phyloP scores from a whole-genome alignment of 1,140 invertebrate genomes.

The Tetraneura akinire region DNA sequence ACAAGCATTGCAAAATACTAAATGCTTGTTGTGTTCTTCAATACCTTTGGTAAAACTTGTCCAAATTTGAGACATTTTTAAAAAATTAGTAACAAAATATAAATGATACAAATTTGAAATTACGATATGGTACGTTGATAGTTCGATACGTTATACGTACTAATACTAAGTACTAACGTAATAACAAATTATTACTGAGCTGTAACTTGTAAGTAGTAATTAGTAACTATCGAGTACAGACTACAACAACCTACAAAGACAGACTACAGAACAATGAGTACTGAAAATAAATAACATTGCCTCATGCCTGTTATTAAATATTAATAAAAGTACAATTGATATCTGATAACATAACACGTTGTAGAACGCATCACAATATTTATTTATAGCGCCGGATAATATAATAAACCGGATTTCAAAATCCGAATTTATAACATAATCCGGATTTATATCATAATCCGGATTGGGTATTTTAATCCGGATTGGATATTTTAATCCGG shows the following conservation, averaged over 20 bases:
- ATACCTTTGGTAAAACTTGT: no score
- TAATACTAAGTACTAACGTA: no score
- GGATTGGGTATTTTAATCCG: no score
- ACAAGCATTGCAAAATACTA: no score
- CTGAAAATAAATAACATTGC: no score
- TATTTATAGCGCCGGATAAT: conserved; percentile 29
- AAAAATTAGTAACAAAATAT: conserved; percentile 23
- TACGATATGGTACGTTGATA: conserved; percentile 1
- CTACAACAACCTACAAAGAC: neutral
- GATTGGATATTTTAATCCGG: no score
- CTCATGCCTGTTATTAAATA: no score
- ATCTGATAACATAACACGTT: conserved; percentile 29
- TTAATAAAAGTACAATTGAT: conserved; percentile 22
- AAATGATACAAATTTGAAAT: conserved; percentile 23
- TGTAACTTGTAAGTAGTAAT: neutral
- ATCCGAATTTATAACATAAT: neutral
- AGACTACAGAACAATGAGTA: no score
- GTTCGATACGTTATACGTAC: conserved; percentile 3
- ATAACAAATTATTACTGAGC: neutral
- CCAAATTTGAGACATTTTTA: no score
- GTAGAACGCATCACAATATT: conserved; percentile 29
- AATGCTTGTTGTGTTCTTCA: no score
- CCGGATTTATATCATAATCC: conserved; percentile 3
- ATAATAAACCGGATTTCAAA: no score
- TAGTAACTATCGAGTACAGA: neutral